Conservation (phyloP, 2,113 vertebrate species). For the Callorhinus ursinus region DNA sequence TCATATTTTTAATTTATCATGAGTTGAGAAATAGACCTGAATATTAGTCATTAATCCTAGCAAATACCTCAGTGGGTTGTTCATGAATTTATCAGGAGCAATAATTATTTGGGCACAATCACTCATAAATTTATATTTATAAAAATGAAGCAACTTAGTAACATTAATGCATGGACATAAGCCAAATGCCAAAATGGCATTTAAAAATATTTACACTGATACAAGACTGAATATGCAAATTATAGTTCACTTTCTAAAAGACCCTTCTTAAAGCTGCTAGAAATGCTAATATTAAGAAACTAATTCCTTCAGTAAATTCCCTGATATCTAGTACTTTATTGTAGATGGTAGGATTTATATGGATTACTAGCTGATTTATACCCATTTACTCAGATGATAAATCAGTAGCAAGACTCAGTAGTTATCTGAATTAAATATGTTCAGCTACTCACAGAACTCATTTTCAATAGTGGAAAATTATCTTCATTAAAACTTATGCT, state of each 20-base stretch:
- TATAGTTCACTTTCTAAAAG: neutral
- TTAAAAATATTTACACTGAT: slow-evolving; percentile 37
- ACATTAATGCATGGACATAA: neutral
- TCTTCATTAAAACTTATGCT: neutral
- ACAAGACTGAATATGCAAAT: neutral
- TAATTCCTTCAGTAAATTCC: neutral
- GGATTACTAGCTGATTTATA: slow-evolving; percentile 24
- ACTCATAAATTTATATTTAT: slow-evolving; percentile 11
- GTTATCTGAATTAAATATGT: neutral
- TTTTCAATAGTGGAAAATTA: slow-evolving; percentile 13
- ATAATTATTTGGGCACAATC: neutral
- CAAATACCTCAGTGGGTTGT: neutral
- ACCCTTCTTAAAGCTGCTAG: neutral
- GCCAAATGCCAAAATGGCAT: neutral
- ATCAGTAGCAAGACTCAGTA: neutral
- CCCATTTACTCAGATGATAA: neutral
- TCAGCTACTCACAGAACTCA: neutral
- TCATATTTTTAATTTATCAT: slow-evolving; percentile 15
- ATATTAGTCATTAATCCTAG: neutral
- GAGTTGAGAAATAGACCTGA: neutral
- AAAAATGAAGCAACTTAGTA: neutral
- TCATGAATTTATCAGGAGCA: slow-evolving; percentile 3
- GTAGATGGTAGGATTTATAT: neutral
- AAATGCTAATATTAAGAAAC: neutral
- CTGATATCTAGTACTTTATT: neutral